Evolutionary conservation across 1,140 invertebrate genomes (phyloP), one percentile per base, ranked within the genome.

Genomic region (Myzus persicae): DNA sequence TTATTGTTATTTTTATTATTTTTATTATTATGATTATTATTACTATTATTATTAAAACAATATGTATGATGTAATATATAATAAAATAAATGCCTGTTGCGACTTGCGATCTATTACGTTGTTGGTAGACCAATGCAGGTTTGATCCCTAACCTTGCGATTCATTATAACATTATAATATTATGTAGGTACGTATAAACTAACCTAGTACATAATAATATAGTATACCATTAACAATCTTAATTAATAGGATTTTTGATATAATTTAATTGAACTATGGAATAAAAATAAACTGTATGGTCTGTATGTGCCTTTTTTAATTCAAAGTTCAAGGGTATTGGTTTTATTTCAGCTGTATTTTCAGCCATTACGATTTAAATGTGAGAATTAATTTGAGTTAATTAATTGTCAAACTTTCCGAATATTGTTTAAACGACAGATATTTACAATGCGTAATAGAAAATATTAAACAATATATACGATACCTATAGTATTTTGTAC

Each of bases 241-340:
- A 88, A 88, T 36, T 38, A 40, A 40, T 51, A 38, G 0, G 2
- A 89, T 40, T 89, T 89, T 89, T 51, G n/a, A 89, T 54, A 54
- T 18, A 76, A 18, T 89, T 48, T 36, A 51, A 89, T 24, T 14
- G 36, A 38, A 89, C 46, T 54, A 38, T 22, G 46, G 20, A 22
- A 38, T 48, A 36, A 48, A 36, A 88, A 88, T 36, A 88, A 88
- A 88, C n/a, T 42, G 14, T 44, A 51, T n/a, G n/a, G n/a, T n/a
- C n/a, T n/a, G n/a, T n/a, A n/a, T n/a, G 18, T 22, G 20, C 0
- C 85, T 42, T 87, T 87, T 44, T 76, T 7, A 46, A 87, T 44
- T 87, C 85, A 87, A 87, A 87, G 85, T 87, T 87, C 85, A 87
- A 87, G 85, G 42, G 38, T 84, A 84, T 84, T 42, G 59, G 36